Base-by-base conservation (phyloP, 2,797 vertebrate genomes). In the Pangasius krempfi region DNA sequence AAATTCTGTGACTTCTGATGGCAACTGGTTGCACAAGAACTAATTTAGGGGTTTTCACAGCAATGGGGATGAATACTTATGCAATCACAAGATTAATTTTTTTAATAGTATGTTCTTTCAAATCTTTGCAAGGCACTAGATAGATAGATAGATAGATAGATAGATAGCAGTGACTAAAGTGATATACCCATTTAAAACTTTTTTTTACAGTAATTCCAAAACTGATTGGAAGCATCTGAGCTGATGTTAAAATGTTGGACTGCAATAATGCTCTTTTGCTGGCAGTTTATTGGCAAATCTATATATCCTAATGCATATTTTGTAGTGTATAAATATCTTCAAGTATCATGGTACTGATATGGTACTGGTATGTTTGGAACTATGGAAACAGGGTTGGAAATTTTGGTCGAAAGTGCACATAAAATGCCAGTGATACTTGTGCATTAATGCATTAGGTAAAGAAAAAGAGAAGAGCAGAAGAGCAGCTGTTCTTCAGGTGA, bases 401-500 rank as follows among this genome's bases (percentile, higher is more conserved):
- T 30, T 64, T n/a, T 10, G 7, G 14, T 84, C 7, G 9, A 50
- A 66, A 47, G 40, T 50, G 13, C 40, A 33, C 60, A 56, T 30
- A 50, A 47, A 83, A 82, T 50, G 40, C 8, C 82, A 78, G 18
- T 66, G 40, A 50, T 50, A 64, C n/a, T 16, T 64, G 14, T n/a
- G 37, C 5, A 64, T 64, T 82, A 60, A 82, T 44, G 79, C 56
- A 56, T n/a, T 47, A 47, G 58, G 60, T 68, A 84, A 30, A 50
- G 72, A 25, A 33, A 52, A 60, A 47, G 56, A 86, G n/a, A 84
- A 84, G 27, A 30, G 40, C 73, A 86, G 52, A 85, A 73, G 50
- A 27, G 64, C 84, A 73, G 84, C 50, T 73, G 64, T 73, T 85
- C 33, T 73, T 64, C 54, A 79, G 58, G 85, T 86, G 73, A 78